These are phyloP conservation scores for Pheosia tremula DNA, from an alignment of 2,888 invertebrate species.

Conservation along the genomic window DNA sequence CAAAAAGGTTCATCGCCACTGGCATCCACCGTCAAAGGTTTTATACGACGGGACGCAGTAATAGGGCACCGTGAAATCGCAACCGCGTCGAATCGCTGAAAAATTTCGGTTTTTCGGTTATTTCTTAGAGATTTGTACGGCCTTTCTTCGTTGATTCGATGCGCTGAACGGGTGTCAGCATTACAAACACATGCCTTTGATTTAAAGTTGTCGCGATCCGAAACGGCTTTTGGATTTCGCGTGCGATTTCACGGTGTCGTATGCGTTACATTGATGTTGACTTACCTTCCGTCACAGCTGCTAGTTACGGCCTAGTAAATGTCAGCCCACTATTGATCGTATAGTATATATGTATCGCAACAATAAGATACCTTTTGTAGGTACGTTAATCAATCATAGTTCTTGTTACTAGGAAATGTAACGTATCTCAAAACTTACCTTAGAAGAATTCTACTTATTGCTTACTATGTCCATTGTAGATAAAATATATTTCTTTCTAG, in stretches of 20 bases:
- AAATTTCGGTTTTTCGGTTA: slow-evolving; percentile 85
- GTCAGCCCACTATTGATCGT: slow-evolving; percentile 18
- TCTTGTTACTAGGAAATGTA: neutral
- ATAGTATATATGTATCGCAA: slow-evolving; percentile 3
- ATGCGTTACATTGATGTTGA: slow-evolving; percentile 84
- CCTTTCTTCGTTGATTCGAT: slow-evolving; percentile 81
- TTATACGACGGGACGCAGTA: slow-evolving; percentile 58
- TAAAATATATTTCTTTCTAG: no score
- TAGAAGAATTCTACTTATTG: no score
- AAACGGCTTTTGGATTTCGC: slow-evolving; percentile 79
- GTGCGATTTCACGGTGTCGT: slow-evolving; percentile 74
- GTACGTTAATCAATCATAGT: neutral
- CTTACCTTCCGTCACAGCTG: slow-evolving; percentile 84
- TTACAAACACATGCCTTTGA: slow-evolving; percentile 83
- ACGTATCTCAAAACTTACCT: neutral
- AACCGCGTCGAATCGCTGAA: slow-evolving; percentile 81
- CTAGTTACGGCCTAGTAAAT: slow-evolving; percentile 56
- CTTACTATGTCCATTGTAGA: no score
- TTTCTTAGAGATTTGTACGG: slow-evolving; percentile 84
- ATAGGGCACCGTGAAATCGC: slow-evolving; percentile 80
- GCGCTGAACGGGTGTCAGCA: slow-evolving; percentile 81
- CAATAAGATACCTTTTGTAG: neutral
- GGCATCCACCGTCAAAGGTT: slow-evolving; percentile 31
- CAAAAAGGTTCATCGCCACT: slow-evolving; percentile 22
- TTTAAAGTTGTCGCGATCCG: slow-evolving; percentile 65